Evolutionary conservation across 2,797 vertebrate genomes (phyloP).

Genomic region (Emydoidea blandingii): DNA sequence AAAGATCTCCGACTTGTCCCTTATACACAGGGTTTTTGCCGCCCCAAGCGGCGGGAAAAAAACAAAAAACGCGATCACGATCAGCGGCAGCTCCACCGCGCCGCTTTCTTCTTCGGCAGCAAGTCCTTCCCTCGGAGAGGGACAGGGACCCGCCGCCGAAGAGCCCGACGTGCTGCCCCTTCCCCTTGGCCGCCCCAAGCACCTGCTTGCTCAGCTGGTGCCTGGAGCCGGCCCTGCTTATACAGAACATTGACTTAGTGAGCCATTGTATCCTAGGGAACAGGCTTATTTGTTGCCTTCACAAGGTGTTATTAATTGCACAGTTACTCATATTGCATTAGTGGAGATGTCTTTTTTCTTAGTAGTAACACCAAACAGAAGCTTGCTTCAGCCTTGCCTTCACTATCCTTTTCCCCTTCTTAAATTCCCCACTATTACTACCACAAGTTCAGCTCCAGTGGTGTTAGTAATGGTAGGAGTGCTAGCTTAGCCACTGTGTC

Average conservation of each 20-base stretch:
- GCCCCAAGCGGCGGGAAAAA: too few species aligned
- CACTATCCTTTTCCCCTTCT: not conserved
- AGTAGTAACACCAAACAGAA: conserved; percentile 3
- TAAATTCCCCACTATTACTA: conserved; percentile 17
- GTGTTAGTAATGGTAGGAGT: not conserved
- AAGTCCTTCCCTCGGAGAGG: too few species aligned
- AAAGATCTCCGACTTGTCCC: fast-evolving
- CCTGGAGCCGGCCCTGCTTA: not conserved
- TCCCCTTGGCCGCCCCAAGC: too few species aligned
- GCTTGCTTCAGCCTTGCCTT: not conserved
- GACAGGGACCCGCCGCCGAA: too few species aligned
- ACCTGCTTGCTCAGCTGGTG: too few species aligned
- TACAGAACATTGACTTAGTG: not conserved
- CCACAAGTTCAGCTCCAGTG: not conserved
- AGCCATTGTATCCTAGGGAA: not conserved
- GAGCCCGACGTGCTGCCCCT: too few species aligned
- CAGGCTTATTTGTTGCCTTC: conserved; percentile 58
- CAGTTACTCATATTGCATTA: conserved; percentile 37
- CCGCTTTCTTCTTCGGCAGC: too few species aligned
- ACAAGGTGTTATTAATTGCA: conserved; percentile 43
- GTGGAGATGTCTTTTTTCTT: conserved; percentile 49
- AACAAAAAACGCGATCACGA: too few species aligned
- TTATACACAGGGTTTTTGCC: not conserved
- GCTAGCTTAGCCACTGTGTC: fast-evolving
- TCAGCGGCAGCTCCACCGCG: too few species aligned